These are phyloP conservation scores for Perdita meconis DNA, from an alignment of 2,888 invertebrate species.

Conservation along the genomic window DNA sequence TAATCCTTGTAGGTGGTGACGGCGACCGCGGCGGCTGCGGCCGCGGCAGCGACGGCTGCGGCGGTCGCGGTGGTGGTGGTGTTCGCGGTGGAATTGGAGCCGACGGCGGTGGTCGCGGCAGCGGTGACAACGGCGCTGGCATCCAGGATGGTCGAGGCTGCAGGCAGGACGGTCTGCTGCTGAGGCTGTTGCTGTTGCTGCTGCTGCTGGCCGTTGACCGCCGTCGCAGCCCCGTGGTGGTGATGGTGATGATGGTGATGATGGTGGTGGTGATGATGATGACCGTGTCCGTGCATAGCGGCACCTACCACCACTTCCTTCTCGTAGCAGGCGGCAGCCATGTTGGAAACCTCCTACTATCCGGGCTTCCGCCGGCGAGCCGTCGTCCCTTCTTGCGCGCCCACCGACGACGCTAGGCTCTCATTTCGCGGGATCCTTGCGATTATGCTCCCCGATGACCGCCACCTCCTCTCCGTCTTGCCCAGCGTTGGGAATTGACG, in stretches of 20 bases:
- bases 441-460: constrained; percentile 79
- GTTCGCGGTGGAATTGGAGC: constrained; percentile 44
- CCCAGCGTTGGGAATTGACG: constrained; percentile 41
- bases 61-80: constrained; percentile 85
- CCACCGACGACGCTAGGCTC: constrained; percentile 83
- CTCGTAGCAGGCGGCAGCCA: constrained; percentile 82
- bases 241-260: constrained; percentile 77
- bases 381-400: constrained; percentile 69
- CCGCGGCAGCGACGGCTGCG: constrained; percentile 82
- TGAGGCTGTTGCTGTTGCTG: constrained; percentile 32
- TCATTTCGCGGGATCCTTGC: constrained; percentile 78
- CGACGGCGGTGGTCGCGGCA: constrained; percentile 17
- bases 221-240: constrained; percentile 62
- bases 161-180: constrained; percentile 69
- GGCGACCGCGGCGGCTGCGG: constrained; percentile 78
- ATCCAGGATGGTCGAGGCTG: constrained; percentile 62
- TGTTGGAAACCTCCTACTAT: constrained; percentile 71
- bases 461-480: constrained; percentile 51
- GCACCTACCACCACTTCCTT: constrained; percentile 78
- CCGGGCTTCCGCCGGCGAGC: constrained; percentile 71
- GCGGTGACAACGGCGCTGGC: too few relatives aligned
- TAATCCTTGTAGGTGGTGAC: constrained; percentile 75
- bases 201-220: constrained; percentile 32
- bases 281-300: constrained; percentile 81
- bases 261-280: constrained; percentile 80